These are phyloP conservation scores for Myoxocephalus aenaeus DNA, from an alignment of 2,797 vertebrate genomes.

Conservation along the genomic window DNA sequence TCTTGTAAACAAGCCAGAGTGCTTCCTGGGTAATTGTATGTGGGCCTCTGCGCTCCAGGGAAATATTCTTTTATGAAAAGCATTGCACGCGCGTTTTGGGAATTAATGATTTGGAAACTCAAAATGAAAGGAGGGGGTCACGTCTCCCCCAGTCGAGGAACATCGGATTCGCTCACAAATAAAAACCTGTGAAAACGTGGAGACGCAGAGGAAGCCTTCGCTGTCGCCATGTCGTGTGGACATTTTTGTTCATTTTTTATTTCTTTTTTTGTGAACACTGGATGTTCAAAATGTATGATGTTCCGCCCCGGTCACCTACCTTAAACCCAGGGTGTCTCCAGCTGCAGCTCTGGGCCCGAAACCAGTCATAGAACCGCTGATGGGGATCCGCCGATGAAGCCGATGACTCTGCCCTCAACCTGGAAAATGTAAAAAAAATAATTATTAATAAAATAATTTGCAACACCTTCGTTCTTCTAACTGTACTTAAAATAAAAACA, in stretches of 20 bases:
- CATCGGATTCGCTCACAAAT: background rate
- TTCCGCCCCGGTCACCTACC: constrained; percentile 1
- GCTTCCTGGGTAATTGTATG: constrained; percentile 17
- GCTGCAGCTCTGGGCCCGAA: background rate
- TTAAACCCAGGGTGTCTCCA: background rate
- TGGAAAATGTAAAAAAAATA: background rate
- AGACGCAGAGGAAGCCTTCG: background rate
- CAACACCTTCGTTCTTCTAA: background rate
- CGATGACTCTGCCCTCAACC: background rate
- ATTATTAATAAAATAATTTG: no score
- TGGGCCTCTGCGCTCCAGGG: background rate
- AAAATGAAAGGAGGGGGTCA: no score
- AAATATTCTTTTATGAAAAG: constrained; percentile 11
- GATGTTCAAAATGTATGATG: background rate
- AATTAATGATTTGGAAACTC: no score
- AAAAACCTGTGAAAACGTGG: background rate
- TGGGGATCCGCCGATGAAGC: background rate
- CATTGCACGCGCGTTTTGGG: no score
- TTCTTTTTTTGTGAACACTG: background rate
- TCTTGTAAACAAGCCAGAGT: constrained; percentile 10
- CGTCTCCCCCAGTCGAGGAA: background rate
- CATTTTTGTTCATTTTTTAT: no score
- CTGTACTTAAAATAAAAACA: background rate
- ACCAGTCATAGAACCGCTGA: background rate
- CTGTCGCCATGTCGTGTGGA: background rate